These are phyloP conservation scores for Anguilla marmorata DNA, from an alignment of 2,797 vertebrate genomes.

Conservation along the genomic window DNA sequence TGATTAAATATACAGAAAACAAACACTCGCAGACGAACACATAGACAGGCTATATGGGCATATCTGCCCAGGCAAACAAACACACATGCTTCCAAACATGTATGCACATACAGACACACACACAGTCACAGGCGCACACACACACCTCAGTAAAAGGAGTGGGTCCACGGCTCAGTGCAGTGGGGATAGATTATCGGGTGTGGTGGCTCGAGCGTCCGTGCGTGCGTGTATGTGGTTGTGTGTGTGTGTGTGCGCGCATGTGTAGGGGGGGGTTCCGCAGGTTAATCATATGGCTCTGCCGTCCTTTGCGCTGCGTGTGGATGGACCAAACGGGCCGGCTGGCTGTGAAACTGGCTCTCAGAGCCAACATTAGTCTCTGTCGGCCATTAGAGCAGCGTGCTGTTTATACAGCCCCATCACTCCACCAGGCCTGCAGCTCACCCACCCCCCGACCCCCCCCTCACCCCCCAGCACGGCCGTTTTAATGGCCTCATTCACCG, in stretches of 20 bases:
- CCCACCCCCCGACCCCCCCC: no score
- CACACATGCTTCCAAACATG: neutral
- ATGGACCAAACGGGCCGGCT: neutral
- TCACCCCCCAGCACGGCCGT: neutral
- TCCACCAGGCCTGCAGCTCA: neutral
- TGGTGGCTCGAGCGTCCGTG: neutral
- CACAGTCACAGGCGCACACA: neutral
- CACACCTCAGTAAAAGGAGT: neutral
- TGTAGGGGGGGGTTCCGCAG: neutral
- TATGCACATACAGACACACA: slow-evolving; percentile 34
- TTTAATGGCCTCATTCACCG: neutral
- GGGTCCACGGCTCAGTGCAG: neutral
- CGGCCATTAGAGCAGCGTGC: neutral
- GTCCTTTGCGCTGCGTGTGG: neutral
- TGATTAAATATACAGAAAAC: neutral
- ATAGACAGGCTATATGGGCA: no score
- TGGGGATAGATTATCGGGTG: neutral
- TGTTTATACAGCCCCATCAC: neutral
- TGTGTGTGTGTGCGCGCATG: neutral
- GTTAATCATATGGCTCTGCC: slow-evolving; percentile 16
- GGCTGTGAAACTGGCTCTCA: neutral
- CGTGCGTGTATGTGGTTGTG: no score
- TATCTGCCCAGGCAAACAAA: no score
- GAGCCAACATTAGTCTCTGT: slow-evolving; percentile 19
- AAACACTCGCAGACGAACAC: neutral